Evolutionary conservation across 2,888 invertebrate genomes (phyloP).

Genomic region (Panzeria rudis): DNA sequence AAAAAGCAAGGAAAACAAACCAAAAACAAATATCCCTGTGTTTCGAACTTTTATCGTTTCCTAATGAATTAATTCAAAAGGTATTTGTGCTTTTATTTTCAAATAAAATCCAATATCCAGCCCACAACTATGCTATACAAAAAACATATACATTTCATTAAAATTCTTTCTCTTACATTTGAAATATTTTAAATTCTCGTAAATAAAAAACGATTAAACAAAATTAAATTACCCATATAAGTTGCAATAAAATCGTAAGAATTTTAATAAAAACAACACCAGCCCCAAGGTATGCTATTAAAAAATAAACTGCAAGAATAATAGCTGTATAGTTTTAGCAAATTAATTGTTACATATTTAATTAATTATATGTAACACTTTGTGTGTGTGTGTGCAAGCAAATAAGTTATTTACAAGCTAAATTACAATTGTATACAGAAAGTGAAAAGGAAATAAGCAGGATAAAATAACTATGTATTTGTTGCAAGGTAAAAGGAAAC

Average conservation of each 20-base stretch:
- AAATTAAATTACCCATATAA: background rate
- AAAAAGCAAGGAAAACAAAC: no score
- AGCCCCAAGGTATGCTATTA: constrained; percentile 9
- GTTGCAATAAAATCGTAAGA: constrained; percentile 10
- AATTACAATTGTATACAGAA: background rate
- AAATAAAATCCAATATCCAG: no score
- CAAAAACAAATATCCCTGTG: no score
- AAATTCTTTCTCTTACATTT: background rate
- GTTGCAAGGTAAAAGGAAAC: background rate
- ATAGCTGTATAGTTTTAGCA: background rate
- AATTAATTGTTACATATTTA: constrained; percentile 18
- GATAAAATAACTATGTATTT: background rate
- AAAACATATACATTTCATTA: background rate
- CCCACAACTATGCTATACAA: background rate
- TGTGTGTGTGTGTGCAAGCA: background rate
- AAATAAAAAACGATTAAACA: background rate
- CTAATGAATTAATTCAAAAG: background rate
- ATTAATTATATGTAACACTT: constrained; percentile 6
- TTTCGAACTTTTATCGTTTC: no score
- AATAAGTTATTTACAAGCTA: background rate
- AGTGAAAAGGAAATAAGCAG: background rate
- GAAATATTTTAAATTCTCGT: background rate
- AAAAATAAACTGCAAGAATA: background rate
- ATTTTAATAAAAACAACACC: constrained; percentile 17
- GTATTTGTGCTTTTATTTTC: background rate